phyloP scores from a whole-genome alignment of 2,888 invertebrate species.

The Melieria picta region DNA sequence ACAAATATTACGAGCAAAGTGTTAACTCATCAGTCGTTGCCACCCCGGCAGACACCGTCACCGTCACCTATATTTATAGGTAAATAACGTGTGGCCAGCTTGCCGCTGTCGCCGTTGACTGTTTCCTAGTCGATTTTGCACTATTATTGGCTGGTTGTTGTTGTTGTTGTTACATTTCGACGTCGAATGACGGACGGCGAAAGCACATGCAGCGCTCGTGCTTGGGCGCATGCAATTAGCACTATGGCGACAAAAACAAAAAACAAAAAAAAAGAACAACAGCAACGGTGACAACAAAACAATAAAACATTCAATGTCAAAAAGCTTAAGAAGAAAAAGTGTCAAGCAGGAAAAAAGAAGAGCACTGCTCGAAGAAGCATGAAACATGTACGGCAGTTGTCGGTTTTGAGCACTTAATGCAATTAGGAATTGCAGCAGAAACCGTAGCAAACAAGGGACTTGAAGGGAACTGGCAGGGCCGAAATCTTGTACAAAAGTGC shows the following conservation, averaged over 20 bases:
- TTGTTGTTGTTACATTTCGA: too few relatives aligned
- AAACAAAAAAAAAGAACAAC: not conserved
- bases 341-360: not conserved
- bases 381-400: conserved; percentile 19
- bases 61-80: too few relatives aligned
- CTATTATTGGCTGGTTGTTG: too few relatives aligned
- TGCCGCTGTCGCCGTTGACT: too few relatives aligned
- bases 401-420: conserved; percentile 30
- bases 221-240: not conserved
- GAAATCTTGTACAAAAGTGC: not conserved
- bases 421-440: conserved; percentile 25
- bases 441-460: not conserved
- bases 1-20: too few relatives aligned
- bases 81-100: too few relatives aligned
- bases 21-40: too few relatives aligned
- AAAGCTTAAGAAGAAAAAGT: not conserved
- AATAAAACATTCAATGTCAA: not conserved
- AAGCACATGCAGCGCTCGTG: too few relatives aligned
- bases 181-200: too few relatives aligned
- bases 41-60: too few relatives aligned
- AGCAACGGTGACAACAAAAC: not conserved
- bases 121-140: too few relatives aligned
- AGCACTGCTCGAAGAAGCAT: conserved; percentile 10
- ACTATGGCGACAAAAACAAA: conserved; percentile 1
- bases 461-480: not conserved